Percentiles rank a stretch among this genome's conserved stretches.
These are phyloP conservation scores for Triops cancriformis DNA, from an alignment of 1,140 invertebrate species.

Conservation along the genomic window DNA sequence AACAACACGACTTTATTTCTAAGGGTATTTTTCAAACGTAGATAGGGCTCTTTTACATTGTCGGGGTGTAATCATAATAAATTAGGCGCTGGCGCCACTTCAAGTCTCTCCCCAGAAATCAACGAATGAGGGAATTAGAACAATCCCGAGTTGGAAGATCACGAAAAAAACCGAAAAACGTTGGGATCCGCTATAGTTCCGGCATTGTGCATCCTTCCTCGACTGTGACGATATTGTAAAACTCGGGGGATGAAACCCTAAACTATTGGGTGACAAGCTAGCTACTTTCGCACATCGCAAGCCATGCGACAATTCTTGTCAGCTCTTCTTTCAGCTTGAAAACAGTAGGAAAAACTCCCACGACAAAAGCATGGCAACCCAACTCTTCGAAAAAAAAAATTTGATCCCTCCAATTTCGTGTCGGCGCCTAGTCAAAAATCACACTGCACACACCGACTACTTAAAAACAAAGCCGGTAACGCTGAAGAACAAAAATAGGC, in stretches of 20 bases:
- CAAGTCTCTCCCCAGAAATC: not conserved
- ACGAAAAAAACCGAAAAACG: not conserved
- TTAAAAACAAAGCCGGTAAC: not conserved
- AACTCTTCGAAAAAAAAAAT: not conserved
- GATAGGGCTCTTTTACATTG: not conserved
- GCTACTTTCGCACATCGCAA: conserved; percentile 4
- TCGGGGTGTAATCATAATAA: not conserved
- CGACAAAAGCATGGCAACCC: not conserved
- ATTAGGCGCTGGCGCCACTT: conserved; percentile 5
- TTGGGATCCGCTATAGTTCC: conserved; percentile 9
- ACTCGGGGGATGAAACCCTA: not conserved
- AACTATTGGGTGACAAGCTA: not conserved
- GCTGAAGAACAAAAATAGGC: not conserved
- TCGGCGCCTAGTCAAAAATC: not conserved
- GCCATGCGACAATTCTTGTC: conserved; percentile 12
- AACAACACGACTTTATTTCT: not conserved
- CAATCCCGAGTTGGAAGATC: not conserved
- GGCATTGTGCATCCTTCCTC: not conserved
- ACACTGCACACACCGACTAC: not conserved
- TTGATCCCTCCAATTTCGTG: not conserved
- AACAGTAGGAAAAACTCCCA: conserved; percentile 10
- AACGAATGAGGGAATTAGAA: not conserved
- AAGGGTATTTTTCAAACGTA: not conserved
- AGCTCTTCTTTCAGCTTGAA: not conserved
- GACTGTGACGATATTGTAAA: conserved; percentile 1